phyloP scores from a whole-genome alignment of 2,113 vertebrate species.

The Chunga burmeisteri region DNA sequence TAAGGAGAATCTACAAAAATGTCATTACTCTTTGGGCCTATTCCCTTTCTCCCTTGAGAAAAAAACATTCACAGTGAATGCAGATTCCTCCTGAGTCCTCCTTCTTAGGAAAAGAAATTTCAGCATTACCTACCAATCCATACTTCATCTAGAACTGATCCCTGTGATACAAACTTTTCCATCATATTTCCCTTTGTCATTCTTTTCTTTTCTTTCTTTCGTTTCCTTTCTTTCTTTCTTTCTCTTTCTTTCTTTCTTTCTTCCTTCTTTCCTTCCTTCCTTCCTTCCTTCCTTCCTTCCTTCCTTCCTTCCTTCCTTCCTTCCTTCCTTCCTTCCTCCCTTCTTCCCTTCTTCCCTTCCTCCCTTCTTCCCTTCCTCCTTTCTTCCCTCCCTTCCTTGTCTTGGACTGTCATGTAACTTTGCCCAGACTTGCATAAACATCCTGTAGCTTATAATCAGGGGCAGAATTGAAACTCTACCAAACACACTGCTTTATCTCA shows the following conservation, averaged over 20 bases:
- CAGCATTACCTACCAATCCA: neutral
- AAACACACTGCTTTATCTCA: neutral
- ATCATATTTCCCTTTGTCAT: neutral
- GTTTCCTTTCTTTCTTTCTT: too few species aligned
- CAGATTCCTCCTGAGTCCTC: neutral
- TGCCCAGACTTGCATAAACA: neutral
- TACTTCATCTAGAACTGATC: neutral
- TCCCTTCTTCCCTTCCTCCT: neutral
- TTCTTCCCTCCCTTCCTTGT: neutral
- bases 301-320: neutral
- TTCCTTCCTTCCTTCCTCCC: neutral
- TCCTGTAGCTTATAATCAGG: neutral
- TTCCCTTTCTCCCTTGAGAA: neutral
- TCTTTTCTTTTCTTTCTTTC: too few species aligned
- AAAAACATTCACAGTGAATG: neutral
- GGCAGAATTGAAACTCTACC: neutral
- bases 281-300: too few species aligned
- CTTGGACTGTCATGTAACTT: neutral
- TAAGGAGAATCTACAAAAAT: neutral
- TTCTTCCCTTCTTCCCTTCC: accelerated
- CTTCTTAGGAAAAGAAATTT: neutral
- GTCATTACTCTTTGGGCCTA: neutral
- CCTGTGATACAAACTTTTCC: neutral
- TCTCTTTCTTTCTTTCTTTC: too few species aligned
- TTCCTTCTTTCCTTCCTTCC: accelerated